phyloP scores from a whole-genome alignment of 2,797 vertebrate genomes.

The Myripristis murdjan region DNA sequence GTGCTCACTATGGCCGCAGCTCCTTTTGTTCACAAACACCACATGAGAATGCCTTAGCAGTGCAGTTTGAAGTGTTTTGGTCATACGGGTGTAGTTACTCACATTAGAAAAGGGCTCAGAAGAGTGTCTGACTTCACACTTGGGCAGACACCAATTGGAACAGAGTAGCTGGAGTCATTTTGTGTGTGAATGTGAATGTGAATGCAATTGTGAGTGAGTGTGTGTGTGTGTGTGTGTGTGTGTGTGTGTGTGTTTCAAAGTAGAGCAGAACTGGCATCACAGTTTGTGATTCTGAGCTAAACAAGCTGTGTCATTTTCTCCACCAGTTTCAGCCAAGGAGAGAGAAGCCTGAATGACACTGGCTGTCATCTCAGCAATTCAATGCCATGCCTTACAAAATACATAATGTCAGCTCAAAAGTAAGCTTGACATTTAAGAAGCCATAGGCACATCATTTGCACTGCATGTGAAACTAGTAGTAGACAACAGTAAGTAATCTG shows the following conservation, averaged over 20 bases:
- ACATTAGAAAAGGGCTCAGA: constrained; percentile 21
- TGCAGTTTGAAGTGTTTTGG: constrained; percentile 2
- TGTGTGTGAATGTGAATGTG: constrained; percentile 3
- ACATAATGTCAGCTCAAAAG: constrained; percentile 11
- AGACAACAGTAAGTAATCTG: too few species aligned
- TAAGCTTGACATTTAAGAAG: background rate
- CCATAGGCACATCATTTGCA: background rate
- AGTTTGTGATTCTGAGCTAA: constrained; percentile 40
- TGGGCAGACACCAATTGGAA: constrained; percentile 52
- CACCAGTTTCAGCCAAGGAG: constrained; percentile 38
- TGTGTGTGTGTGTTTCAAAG: background rate
- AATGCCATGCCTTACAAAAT: background rate
- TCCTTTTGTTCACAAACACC: constrained; percentile 9
- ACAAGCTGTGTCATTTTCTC: constrained; percentile 60
- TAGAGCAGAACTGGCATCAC: constrained; percentile 28
- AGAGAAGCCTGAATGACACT: constrained; percentile 28
- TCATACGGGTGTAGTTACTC: constrained; percentile 25
- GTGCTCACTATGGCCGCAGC: background rate
- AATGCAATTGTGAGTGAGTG: constrained; percentile 4
- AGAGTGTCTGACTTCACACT: constrained; percentile 65
- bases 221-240: constrained; percentile 3
- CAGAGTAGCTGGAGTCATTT: constrained; percentile 24
- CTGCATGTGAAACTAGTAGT: background rate
- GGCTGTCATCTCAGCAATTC: constrained; percentile 40
- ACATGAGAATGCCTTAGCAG: constrained; percentile 10